phyloP scores from a whole-genome alignment of 1,140 invertebrate genomes.

The Patella vulgata region DNA sequence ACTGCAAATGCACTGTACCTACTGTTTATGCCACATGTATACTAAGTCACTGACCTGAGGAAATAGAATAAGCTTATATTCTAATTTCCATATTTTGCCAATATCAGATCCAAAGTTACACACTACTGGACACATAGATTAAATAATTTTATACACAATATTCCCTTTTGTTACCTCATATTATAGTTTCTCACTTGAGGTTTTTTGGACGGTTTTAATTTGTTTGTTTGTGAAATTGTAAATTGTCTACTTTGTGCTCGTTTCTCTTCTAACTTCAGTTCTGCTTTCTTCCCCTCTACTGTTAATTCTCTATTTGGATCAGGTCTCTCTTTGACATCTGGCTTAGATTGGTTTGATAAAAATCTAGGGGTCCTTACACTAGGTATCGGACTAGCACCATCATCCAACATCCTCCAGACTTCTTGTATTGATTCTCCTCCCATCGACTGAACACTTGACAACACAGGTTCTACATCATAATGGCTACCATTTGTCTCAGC shows the following conservation, averaged over 20 bases:
- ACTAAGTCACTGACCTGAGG: no score
- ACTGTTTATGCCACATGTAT: no score
- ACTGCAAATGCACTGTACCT: no score
- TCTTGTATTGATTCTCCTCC: conserved; percentile 59
- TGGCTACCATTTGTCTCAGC: conserved; percentile 10
- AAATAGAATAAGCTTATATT: no score
- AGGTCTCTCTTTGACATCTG: background rate
- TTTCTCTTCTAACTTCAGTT: conserved; percentile 13
- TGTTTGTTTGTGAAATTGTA: conserved; percentile 23
- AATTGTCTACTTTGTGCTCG: conserved; percentile 14
- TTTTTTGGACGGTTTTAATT: conserved; percentile 32
- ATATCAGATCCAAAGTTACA: no score
- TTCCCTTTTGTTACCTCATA: no score
- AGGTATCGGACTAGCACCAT: conserved; percentile 37
- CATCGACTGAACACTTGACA: conserved; percentile 51
- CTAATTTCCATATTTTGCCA: no score
- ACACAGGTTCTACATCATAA: conserved; percentile 6
- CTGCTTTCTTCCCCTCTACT: conserved; percentile 19
- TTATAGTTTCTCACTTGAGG: conserved; percentile 49
- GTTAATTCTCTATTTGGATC: conserved; percentile 8
- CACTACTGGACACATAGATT: no score
- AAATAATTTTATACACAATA: no score
- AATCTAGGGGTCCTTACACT: conserved; percentile 37
- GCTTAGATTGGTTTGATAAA: conserved; percentile 13
- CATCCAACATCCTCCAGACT: conserved; percentile 56